These are phyloP conservation scores for Eulemur albifrons DNA, from an alignment of 2,797 vertebrate species.

Conservation along the genomic window DNA sequence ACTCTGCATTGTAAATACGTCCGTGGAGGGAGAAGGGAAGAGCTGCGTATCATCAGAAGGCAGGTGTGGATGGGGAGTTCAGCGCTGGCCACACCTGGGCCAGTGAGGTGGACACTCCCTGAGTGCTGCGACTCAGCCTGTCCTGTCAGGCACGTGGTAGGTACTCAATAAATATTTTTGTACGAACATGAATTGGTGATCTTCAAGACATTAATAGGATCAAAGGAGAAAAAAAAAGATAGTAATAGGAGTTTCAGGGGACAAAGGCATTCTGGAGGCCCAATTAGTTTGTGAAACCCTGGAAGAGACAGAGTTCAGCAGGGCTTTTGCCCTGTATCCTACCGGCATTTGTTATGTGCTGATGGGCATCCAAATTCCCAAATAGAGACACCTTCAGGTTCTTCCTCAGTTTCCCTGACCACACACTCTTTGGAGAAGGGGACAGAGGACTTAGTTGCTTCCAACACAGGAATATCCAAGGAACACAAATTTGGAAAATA, in stretches of 20 bases:
- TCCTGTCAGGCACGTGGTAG: not conserved
- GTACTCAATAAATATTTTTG: not conserved
- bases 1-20: not conserved
- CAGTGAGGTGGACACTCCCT: too few species aligned
- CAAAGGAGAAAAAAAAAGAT: not conserved
- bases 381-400: fast-evolving
- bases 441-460: not conserved
- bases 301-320: not conserved
- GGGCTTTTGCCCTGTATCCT: not conserved
- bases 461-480: not conserved
- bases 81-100: not conserved
- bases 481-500: too few species aligned
- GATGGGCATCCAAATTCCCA: not conserved
- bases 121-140: fast-evolving
- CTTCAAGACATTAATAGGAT: not conserved
- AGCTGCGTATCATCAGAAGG: not conserved
- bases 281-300: not conserved
- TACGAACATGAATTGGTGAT: not conserved
- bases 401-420: not conserved
- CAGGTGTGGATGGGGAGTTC: not conserved
- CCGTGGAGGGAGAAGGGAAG: not conserved
- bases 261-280: not conserved
- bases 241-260: not conserved
- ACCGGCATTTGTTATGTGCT: not conserved
- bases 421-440: not conserved